Base-by-base conservation (phyloP, 2,113 vertebrate genomes). In the Lepidiolamprologus cunningtoni region DNA sequence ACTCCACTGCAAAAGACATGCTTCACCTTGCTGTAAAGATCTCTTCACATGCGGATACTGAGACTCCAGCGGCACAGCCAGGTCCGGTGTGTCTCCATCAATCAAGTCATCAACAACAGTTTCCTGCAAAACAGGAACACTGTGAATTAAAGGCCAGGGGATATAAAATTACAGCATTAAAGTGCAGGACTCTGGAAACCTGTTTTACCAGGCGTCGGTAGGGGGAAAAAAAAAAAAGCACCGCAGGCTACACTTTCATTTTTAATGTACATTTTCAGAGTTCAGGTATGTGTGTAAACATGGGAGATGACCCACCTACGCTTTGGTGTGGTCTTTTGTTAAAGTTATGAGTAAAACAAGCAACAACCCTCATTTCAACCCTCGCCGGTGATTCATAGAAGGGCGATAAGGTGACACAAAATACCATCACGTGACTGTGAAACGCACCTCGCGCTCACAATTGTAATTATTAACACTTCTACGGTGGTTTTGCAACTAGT, bases 1-100 rank as follows among this genome's bases (percentile, higher is more conserved):
- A 73, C 14, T 45, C 66, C 21, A 16, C 42, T n/a, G 73, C 8
- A 11, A 19, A 35, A 80, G 84, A 80, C 78, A 79, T 3, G 14
- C 9, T 68, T 90, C 91, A 96, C 96, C 93, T 89, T 95, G 90
- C 42, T 93, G 90, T 7, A 97, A 92, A 54, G 96, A 96, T 17
- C 13, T 93, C 85, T 96, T 95, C 1, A 96, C 95, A 33, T 89
- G 85, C 45, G 89, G 90, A 88, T 87, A 96, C 40, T 82, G 81
- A 7, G 26, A 66, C 7, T 85, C 86, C 21, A 80, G 23, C 2
- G 71, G 28, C 33, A 73, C 73, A 17, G 78, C 13, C 16, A 45
- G 52, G 4, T 23, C 7, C 4, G 10, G 16, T 16, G 35, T 37
- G 13, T 17, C 85, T 89, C 53, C 89, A 71, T 83, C 81, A 13